Percentiles rank a stretch among this genome's conserved stretches.
Evolutionary conservation across 2,888 invertebrate species (phyloP).

Genomic region (Muschampia plurimacula): DNA sequence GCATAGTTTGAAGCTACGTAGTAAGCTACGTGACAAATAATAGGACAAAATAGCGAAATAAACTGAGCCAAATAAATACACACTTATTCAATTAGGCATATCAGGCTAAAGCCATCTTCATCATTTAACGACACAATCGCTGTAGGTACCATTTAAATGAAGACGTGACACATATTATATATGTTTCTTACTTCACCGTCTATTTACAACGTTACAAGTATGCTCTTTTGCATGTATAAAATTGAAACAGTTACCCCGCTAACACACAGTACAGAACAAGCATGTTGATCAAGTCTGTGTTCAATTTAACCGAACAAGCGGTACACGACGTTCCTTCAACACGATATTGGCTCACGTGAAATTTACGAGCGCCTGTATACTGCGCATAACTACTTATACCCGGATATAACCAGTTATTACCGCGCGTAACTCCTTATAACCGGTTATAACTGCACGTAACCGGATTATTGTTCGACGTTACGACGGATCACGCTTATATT

Average conservation of each 20-base stretch:
- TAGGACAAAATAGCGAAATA: no score
- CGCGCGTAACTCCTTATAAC: slow-evolving; percentile 51
- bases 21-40: no score
- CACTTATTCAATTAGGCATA: no score
- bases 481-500: slow-evolving; percentile 42
- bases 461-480: slow-evolving; percentile 57
- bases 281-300: slow-evolving; percentile 55
- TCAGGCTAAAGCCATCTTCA: no score
- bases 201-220: slow-evolving; percentile 2
- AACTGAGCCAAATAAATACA: no score
- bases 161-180: background rate
- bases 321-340: slow-evolving; percentile 56
- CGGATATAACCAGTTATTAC: slow-evolving; percentile 52
- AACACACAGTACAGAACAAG: slow-evolving; percentile 9
- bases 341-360: slow-evolving; percentile 73
- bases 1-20: background rate
- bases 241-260: slow-evolving; percentile 24
- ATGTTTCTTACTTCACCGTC: background rate
- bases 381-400: slow-evolving; percentile 50
- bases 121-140: no score
- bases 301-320: slow-evolving; percentile 69
- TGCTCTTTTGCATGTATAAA: slow-evolving; percentile 10
- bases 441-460: slow-evolving; percentile 65
- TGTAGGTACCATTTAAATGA: no score
- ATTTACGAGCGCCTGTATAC: slow-evolving; percentile 63